Base-by-base conservation (phyloP, 2,888 invertebrate genomes). In the Synergus umbraculus region DNA sequence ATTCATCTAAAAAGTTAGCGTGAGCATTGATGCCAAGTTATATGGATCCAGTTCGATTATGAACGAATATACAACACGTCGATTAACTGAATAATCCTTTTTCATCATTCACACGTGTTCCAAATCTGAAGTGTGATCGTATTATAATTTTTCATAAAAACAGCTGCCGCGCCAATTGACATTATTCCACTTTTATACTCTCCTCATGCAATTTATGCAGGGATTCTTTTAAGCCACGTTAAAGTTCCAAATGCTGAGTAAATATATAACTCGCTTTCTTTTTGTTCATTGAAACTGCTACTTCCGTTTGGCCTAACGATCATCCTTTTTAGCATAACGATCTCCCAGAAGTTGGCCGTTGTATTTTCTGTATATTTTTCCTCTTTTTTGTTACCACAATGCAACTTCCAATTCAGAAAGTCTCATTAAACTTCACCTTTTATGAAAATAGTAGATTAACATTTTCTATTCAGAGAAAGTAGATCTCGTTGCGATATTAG, bases 301-400 rank as follows among this genome's bases (percentile, higher is more conserved):
- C 54, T 73, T 54, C 18, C 29, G 15, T n/a, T 54, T 54, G 37
- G 37, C 18, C 54, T 73, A 73, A 73, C 73, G 73, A 73, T 73
- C 54, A 73, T 73, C 54, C 49, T 49, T 29, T 54, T 73, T 73
- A 73, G 73, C n/a, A 73, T 73, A 73, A 73, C 37, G 54, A 73
- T 73, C 54, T 49, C 49, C 9, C 54, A 9, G 54, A 54, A 73
- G 49, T 73, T 73, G 37, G 29, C 43, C 8, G 73, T 29, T 54
- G 37, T 37, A 18, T 73, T 66, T 18, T 12, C 3, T 12, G 12
- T 9, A 46, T 37, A 37, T 29, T 54, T 54, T n/a, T 54, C 0
- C 3, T 0, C n/a, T 18, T 54, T 54, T 37, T n/a, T 54, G 0
- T 49, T 69, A 69, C 49, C 73, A 73, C 73, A 73, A 73, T 73